Evolutionary conservation across 2,888 invertebrate genomes (phyloP).

Genomic region (Leptinotarsa haldemani): DNA sequence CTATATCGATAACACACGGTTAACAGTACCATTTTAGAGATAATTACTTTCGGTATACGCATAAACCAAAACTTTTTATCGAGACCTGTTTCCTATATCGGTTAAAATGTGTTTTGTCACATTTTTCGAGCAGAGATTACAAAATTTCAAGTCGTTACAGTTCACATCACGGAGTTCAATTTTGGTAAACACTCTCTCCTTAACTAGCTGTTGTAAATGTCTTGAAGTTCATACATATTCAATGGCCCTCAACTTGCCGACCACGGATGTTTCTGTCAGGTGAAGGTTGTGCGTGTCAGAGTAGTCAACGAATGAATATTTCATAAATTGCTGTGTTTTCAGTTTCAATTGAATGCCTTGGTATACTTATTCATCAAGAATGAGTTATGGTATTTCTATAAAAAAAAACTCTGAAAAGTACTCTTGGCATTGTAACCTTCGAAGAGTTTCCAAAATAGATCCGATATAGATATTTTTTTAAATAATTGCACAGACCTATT

Average conservation of each 20-base stretch:
- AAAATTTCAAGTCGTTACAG: too few species aligned
- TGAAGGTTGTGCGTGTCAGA: slow-evolving; percentile 28
- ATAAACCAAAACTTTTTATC: not conserved
- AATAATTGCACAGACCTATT: too few species aligned
- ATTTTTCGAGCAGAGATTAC: not conserved
- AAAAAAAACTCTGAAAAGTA: not conserved
- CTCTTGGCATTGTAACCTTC: not conserved
- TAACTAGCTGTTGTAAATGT: slow-evolving; percentile 17
- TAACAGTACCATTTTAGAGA: too few species aligned
- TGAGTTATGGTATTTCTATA: not conserved
- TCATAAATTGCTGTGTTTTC: slow-evolving; percentile 10
- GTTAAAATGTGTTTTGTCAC: not conserved
- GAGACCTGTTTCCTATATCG: not conserved
- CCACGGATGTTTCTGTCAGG: slow-evolving; percentile 18
- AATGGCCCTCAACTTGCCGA: slow-evolving; percentile 17
- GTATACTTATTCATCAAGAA: slow-evolving; percentile 5
- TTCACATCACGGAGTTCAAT: not conserved
- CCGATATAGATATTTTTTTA: too few species aligned
- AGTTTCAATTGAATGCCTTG: slow-evolving; percentile 11
- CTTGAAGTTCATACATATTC: slow-evolving; percentile 25
- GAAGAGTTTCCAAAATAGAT: not conserved
- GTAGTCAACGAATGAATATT: slow-evolving; percentile 22
- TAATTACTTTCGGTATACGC: too few species aligned
- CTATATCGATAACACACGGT: too few species aligned
- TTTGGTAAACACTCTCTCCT: not conserved